Evolutionary conservation across 2,797 vertebrate species (phyloP).

Genomic region (Muscicapa comitata): DNA sequence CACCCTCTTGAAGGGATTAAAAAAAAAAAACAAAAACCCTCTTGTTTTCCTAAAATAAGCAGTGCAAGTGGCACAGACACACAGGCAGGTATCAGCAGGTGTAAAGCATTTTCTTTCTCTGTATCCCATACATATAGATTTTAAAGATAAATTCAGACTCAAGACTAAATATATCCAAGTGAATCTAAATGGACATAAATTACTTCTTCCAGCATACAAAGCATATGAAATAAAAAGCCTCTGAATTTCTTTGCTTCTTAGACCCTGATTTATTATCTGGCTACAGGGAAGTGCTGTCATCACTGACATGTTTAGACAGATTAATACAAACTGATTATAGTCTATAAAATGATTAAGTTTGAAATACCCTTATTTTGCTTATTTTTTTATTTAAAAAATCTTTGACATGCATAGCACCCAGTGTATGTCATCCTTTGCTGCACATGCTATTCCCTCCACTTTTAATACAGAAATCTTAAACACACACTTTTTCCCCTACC

Average conservation of each 20-base stretch:
- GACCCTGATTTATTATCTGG: conserved; percentile 18
- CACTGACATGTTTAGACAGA: not conserved
- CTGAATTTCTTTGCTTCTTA: not conserved
- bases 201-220: not conserved
- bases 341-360: not conserved
- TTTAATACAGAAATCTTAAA: not conserved
- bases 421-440: not conserved
- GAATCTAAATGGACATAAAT: conserved; percentile 31
- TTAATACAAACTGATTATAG: conserved; percentile 8
- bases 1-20: conserved; percentile 35
- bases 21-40: not conserved
- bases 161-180: not conserved
- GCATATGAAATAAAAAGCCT: not conserved
- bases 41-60: conserved; percentile 18
- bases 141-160: not conserved
- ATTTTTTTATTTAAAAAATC: not conserved
- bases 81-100: conserved; percentile 7
- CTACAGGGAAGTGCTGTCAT: conserved; percentile 29
- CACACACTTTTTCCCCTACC: not conserved
- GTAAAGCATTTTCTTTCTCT: not conserved
- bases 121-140: not conserved
- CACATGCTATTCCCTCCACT: not conserved
- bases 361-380: not conserved
- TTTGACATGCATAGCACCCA: not conserved
- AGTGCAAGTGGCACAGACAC: not conserved